Percentiles rank a stretch among this genome's conserved stretches.
Evolutionary conservation across 2,113 vertebrate species (phyloP).

Genomic region (Ahaetulla prasina): DNA sequence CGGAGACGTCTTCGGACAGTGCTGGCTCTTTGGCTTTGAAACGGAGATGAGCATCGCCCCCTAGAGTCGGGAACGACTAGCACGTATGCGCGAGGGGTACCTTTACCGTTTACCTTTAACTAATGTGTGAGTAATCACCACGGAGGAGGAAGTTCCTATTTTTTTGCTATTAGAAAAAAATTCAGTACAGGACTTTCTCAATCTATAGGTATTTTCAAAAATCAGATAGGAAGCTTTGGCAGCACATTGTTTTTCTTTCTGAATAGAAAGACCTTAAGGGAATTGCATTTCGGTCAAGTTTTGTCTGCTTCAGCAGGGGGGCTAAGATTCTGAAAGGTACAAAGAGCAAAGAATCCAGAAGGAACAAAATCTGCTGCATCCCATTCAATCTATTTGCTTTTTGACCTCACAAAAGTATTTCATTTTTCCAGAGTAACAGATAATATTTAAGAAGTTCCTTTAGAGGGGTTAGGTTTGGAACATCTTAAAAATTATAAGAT

Average conservation of each 20-base stretch:
- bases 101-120: too few species aligned
- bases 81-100: too few species aligned
- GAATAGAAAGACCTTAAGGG: conserved; percentile 26
- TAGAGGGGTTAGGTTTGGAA: too few species aligned
- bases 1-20: too few species aligned
- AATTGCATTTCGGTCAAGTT: background rate
- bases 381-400: background rate
- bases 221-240: background rate
- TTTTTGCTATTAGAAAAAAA: background rate
- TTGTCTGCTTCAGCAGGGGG: background rate
- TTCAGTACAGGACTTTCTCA: conserved; percentile 8
- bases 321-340: background rate
- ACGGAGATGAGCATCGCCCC: too few species aligned
- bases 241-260: background rate
- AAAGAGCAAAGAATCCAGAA: background rate
- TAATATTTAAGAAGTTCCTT: background rate
- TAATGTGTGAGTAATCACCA: background rate
- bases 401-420: conserved; percentile 22
- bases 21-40: too few species aligned
- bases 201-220: background rate
- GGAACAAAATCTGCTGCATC: background rate
- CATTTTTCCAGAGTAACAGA: background rate
- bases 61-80: too few species aligned
- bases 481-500: too few species aligned
- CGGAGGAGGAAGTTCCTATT: background rate